Evolutionary conservation across 2,113 vertebrate species (phyloP).

Genomic region (Trochalopteron elliotii): DNA sequence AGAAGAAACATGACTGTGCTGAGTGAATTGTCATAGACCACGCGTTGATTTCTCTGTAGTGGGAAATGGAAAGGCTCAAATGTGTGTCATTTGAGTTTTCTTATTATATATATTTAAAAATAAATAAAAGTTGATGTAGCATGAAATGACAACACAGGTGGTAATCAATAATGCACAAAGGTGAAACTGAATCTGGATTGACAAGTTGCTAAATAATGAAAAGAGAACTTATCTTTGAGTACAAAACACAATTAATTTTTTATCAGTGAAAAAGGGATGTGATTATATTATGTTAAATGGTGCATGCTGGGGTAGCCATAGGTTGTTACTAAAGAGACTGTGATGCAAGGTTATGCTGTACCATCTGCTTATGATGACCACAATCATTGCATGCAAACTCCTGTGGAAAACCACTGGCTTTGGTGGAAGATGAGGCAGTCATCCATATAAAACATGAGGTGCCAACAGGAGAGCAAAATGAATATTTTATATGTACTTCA

Average conservation of each 20-base stretch:
- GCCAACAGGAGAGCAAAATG: background rate
- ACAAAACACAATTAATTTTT: constrained; percentile 8
- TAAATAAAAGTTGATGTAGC: background rate
- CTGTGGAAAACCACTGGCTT: background rate
- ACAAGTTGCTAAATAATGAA: constrained; percentile 12
- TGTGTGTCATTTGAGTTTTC: background rate
- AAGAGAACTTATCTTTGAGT: background rate
- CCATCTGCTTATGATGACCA: background rate
- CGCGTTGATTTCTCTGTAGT: background rate
- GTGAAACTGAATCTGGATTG: background rate
- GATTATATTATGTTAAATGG: background rate
- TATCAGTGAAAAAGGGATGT: background rate
- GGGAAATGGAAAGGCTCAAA: background rate
- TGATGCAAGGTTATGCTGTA: background rate
- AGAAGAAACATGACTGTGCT: background rate
- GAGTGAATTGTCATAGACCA: background rate
- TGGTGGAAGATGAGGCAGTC: background rate
- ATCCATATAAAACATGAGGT: background rate
- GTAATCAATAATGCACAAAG: background rate
- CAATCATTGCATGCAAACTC: background rate
- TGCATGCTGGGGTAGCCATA: background rate
- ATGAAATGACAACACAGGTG: background rate
- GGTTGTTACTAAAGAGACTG: background rate
- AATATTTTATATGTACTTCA: background rate
- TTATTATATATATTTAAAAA: background rate